Evolutionary conservation across 23 tunicate species (phyloP).

Genomic region (Trididemnum nubilum): DNA sequence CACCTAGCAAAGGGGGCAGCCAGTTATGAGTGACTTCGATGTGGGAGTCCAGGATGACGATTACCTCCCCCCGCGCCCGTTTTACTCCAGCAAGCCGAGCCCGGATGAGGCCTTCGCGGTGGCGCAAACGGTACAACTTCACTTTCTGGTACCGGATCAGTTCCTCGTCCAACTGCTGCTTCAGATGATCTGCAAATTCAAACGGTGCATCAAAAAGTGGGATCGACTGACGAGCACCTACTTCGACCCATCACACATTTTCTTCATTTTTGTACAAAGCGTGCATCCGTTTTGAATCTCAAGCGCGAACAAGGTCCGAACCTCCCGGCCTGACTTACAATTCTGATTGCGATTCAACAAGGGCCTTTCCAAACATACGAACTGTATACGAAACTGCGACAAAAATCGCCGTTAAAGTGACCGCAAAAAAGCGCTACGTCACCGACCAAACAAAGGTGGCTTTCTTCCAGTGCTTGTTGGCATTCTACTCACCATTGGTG

Average conservation of each 20-base stretch:
- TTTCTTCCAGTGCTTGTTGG: no score
- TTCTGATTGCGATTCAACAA: no score
- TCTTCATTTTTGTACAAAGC: no score
- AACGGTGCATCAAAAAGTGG: background rate
- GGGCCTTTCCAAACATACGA: no score
- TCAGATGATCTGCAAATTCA: conserved; percentile 41
- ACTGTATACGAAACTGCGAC: no score
- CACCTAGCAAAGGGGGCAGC: conserved; percentile 75
- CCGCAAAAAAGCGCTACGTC: no score
- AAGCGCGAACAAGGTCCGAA: no score
- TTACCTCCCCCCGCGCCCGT: conserved; percentile 52
- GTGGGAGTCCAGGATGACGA: conserved; percentile 79
- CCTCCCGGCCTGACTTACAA: no score
- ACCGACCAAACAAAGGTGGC: no score
- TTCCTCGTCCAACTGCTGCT: conserved; percentile 31
- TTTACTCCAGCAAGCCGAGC: conserved; percentile 67
- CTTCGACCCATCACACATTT: background rate
- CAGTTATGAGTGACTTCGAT: conserved; percentile 85
- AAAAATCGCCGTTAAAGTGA: no score
- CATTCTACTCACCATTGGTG: conserved; percentile 29
- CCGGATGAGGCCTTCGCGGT: conserved; percentile 72
- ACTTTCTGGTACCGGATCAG: conserved; percentile 42
- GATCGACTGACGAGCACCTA: background rate
- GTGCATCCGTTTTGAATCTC: no score
- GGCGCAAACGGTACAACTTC: conserved; percentile 35